phyloP scores from a whole-genome alignment of 1,140 invertebrate genomes.

The Mactra quadrangularis region DNA sequence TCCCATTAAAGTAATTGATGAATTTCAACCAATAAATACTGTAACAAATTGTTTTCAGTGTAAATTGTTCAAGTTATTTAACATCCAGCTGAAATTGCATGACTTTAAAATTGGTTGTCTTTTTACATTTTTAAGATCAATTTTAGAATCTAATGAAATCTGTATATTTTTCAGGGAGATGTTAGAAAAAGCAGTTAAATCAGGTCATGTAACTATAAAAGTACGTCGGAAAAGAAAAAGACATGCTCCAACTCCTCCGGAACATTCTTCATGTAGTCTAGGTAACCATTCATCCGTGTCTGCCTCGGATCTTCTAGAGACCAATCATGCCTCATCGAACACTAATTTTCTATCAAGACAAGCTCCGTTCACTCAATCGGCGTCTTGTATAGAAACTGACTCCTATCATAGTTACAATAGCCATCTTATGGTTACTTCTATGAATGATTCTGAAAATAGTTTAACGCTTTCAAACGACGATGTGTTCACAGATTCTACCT shows the following conservation, averaged over 20 bases:
- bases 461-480: slow-evolving; percentile 53
- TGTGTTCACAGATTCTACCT: slow-evolving; percentile 49
- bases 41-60: too few relatives aligned
- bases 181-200: slow-evolving; percentile 22
- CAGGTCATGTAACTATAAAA: slow-evolving; percentile 37
- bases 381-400: slow-evolving; percentile 45
- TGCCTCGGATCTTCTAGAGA: slow-evolving; percentile 29
- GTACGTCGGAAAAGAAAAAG: slow-evolving; percentile 45
- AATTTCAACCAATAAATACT: too few relatives aligned
- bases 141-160: too few relatives aligned
- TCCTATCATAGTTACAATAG: slow-evolving; percentile 3
- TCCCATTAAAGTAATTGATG: too few relatives aligned
- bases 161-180: slow-evolving; percentile 51
- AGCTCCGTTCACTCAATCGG: slow-evolving; percentile 27
- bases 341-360: slow-evolving; percentile 22
- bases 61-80: too few relatives aligned
- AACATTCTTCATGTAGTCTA: background rate
- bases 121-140: too few relatives aligned
- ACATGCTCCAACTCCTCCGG: slow-evolving; percentile 9
- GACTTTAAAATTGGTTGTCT: too few relatives aligned
- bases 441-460: slow-evolving; percentile 59
- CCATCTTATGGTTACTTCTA: slow-evolving; percentile 36
- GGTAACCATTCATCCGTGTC: slow-evolving; percentile 5
- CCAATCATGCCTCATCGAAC: slow-evolving; percentile 1
- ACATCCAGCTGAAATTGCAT: too few relatives aligned